These are phyloP conservation scores for Deilephila porcellus DNA, from an alignment of 2,888 invertebrate species.

Conservation along the genomic window DNA sequence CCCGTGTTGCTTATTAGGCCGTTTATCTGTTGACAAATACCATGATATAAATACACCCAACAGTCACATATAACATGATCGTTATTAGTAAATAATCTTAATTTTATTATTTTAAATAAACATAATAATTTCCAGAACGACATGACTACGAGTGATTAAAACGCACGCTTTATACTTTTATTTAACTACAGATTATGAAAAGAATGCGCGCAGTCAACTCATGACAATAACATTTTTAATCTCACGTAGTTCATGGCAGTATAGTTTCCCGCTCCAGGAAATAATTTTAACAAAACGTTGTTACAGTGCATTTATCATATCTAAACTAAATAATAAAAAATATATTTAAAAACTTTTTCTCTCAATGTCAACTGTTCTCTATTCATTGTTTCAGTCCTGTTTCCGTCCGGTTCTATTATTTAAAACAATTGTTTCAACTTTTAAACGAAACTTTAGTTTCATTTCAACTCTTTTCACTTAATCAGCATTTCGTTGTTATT, in stretches of 20 bases:
- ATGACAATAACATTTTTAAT: neutral
- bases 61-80: no score
- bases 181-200: neutral
- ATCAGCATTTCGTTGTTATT: slow-evolving; percentile 1
- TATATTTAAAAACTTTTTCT: slow-evolving; percentile 16
- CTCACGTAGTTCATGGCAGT: neutral
- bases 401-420: slow-evolving; percentile 13
- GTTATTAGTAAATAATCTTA: neutral
- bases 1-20: slow-evolving; percentile 96
- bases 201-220: neutral
- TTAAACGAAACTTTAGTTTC: slow-evolving; percentile 3
- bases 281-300: neutral
- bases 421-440: slow-evolving; percentile 22
- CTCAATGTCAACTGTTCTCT: slow-evolving; percentile 3
- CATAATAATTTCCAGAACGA: neutral
- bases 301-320: slow-evolving; percentile 2
- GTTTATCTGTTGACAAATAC: slow-evolving; percentile 87
- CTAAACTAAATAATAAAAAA: slow-evolving; percentile 29
- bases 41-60: no score
- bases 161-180: neutral
- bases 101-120: neutral
- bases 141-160: neutral
- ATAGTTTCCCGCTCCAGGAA: neutral
- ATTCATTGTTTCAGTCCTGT: slow-evolving; percentile 21
- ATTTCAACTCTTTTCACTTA: slow-evolving; percentile 14